Conservation (phyloP, 2,888 invertebrate genomes). For the Sarcophaga rosellei region DNA sequence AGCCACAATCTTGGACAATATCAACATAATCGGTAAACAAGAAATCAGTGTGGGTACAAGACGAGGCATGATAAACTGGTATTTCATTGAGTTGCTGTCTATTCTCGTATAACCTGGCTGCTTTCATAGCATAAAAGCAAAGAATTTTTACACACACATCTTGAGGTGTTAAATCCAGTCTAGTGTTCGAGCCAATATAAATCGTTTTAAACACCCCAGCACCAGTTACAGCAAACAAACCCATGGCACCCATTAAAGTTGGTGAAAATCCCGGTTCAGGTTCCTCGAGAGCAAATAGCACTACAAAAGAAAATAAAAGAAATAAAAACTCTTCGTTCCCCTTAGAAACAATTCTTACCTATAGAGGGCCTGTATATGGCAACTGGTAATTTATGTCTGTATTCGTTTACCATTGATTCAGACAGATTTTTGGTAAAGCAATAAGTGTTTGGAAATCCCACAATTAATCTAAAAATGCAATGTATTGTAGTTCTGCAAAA, state of each 20-base stretch:
- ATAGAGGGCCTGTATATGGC: constrained; percentile 94
- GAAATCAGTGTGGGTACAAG: constrained; percentile 67
- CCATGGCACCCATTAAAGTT: constrained; percentile 75
- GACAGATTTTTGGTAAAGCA: constrained; percentile 94
- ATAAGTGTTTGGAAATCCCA: constrained; percentile 90
- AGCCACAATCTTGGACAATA: constrained; percentile 65
- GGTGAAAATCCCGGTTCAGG: constrained; percentile 75
- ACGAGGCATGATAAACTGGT: constrained; percentile 72
- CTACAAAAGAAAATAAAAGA: background rate
- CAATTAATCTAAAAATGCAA: constrained; percentile 69
- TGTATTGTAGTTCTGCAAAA: too few species aligned
- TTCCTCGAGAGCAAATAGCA: constrained; percentile 72
- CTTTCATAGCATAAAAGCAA: constrained; percentile 39
- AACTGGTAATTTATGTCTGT: constrained; percentile 85
- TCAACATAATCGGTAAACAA: constrained; percentile 70
- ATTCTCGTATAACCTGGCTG: constrained; percentile 32
- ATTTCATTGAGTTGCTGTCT: constrained; percentile 39
- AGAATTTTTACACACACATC: constrained; percentile 72
- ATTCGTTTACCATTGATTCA: constrained; percentile 89
- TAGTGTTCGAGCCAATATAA: constrained; percentile 61
- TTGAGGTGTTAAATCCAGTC: constrained; percentile 74
- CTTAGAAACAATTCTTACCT: constrained; percentile 81
- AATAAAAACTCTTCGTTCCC: background rate
- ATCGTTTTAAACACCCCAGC: constrained; percentile 74
- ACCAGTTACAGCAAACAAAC: constrained; percentile 74